Percentiles rank a stretch among this genome's conserved stretches.
phyloP scores from a whole-genome alignment of 2,113 vertebrate genomes.

The Phaethornis superciliosus region DNA sequence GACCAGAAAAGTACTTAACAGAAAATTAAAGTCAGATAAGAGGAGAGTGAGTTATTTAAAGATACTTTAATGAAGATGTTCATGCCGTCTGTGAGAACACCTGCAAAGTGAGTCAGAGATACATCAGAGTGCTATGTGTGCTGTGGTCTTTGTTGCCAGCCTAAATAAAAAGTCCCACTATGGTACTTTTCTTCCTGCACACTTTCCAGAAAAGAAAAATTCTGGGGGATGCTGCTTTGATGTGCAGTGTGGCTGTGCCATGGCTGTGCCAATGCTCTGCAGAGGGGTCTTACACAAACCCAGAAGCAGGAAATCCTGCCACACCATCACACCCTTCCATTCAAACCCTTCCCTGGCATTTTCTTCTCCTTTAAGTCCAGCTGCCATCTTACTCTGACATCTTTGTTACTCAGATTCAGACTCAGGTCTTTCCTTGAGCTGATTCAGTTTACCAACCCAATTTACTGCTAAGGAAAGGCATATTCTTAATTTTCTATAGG shows the following conservation, averaged over 20 bases:
- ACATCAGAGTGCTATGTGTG: background rate
- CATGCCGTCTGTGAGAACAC: background rate
- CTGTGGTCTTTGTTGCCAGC: background rate
- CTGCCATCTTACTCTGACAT: background rate
- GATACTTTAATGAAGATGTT: background rate
- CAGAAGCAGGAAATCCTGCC: background rate
- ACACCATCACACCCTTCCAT: background rate
- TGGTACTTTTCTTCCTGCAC: background rate
- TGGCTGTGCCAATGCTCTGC: background rate
- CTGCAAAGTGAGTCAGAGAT: background rate
- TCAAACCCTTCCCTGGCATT: background rate
- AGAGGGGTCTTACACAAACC: background rate
- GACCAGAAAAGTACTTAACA: background rate
- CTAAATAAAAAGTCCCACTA: background rate
- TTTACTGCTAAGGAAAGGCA: background rate
- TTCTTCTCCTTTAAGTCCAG: background rate
- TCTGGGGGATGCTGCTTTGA: background rate
- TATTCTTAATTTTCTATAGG: background rate
- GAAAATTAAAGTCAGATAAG: background rate
- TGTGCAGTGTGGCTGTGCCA: background rate
- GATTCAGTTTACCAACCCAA: background rate
- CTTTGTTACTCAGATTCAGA: background rate
- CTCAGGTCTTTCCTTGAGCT: background rate
- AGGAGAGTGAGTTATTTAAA: background rate
- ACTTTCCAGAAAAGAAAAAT: background rate